Evolutionary conservation across 37 sponge, comb jelly and placozoan species (phyloP), one percentile per base, ranked within the genome.

Genomic region (Hexactinellida sp.): DNA sequence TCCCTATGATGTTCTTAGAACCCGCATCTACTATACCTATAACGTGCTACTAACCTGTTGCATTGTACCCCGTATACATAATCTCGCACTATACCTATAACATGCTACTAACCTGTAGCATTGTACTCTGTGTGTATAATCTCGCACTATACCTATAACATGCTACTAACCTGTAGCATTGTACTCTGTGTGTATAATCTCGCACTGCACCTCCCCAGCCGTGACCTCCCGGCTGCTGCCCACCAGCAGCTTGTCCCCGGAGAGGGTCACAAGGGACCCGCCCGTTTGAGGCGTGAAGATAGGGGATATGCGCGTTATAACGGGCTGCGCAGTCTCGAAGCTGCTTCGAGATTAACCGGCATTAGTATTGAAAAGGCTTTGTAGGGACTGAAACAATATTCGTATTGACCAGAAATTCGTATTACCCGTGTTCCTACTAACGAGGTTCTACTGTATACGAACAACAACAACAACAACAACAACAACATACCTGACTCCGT

Each of bases 241-340:
- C 63, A 86, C 85, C 82, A 92, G 92, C 24, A 95, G 87, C 38
- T 95, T 84, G 37, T 86, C 87, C 21, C 95, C 95, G 37, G 34
- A 87, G 54, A 95, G 86, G 39, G 54, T 89, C 34, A 95, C 39
- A 32, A 54, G 54, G 36, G 90, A 91, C 23, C 92, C 91, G 84
- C 95, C 95, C 7, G 41, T 37, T 39, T 54, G 28, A 30, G 95
- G 93, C 36, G 93, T 88, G 39, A 55, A 85, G 36, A 1, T 36
- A 16, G 95, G 95, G 37, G 21, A 21, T 36, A 95, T 39, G 1
- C 24, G 9, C 0, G 83, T 82, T 19, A 94, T 90, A 1, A 10
- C 36, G 13, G 91, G 92, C n/a, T n/a, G n/a, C n/a, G n/a, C n/a
- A n/a, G n/a, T n/a, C n/a, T n/a, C n/a, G n/a, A n/a, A n/a, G n/a